A percentile compares a stretch with the other conserved stretches of the same genome.
phyloP scores from a whole-genome alignment of 53 echinoderm and acorn worm genomes.

The Echinarachnius parma region DNA sequence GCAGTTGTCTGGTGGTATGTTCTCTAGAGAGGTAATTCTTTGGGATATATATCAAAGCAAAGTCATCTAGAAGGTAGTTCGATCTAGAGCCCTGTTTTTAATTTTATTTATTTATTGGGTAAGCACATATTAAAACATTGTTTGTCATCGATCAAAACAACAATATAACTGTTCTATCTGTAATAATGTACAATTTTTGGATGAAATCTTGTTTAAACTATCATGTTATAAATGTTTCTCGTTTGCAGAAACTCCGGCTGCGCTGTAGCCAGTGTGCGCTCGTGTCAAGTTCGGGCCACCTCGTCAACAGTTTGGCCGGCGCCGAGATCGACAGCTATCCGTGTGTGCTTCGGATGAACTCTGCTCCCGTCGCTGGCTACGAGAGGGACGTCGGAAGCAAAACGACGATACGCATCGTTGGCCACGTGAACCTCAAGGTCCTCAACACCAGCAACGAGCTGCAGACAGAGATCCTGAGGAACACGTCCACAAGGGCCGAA shows the following conservation, averaged over 20 bases:
- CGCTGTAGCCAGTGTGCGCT: conserved; percentile 66
- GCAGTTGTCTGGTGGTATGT: too few relatives aligned
- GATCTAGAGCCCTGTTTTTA: too few relatives aligned
- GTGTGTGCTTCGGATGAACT: conserved; percentile 83
- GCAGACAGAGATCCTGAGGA: conserved; percentile 57
- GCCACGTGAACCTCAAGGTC: conserved; percentile 74
- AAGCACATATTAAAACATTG: too few relatives aligned
- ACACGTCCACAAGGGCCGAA: conserved; percentile 47
- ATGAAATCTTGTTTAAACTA: too few relatives aligned
- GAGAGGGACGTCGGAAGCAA: conserved; percentile 65
- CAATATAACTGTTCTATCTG: too few relatives aligned
- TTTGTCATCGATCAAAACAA: too few relatives aligned
- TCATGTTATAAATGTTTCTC: neutral
- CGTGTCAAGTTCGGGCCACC: conserved; percentile 75
- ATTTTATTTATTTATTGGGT: too few relatives aligned
- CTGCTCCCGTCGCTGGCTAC: conserved; percentile 65
- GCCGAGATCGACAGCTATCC: conserved; percentile 64
- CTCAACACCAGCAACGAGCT: conserved; percentile 60
- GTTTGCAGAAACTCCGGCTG: conserved; percentile 44
- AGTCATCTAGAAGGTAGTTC: too few relatives aligned
- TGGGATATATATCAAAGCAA: too few relatives aligned
- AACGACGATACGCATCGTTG: conserved; percentile 76
- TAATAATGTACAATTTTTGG: too few relatives aligned
- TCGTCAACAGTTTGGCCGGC: conserved; percentile 59
- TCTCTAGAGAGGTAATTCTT: too few relatives aligned